Base-by-base conservation (phyloP, 2,797 vertebrate species). In the Heteromormyrus szaboi region DNA sequence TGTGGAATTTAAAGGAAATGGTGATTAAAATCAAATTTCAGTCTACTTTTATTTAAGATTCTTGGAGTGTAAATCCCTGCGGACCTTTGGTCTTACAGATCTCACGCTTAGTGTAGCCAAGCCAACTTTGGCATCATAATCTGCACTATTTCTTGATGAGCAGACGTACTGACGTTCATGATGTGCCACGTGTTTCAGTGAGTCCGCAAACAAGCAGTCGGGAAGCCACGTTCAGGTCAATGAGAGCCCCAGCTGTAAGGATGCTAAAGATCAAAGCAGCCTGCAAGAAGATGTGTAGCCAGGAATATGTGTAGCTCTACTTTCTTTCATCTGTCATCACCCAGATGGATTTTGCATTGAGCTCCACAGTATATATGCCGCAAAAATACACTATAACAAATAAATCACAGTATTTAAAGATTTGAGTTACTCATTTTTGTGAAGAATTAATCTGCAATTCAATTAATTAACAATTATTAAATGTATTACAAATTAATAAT, bases 211-310 rank as follows among this genome's bases (percentile, higher is more conserved):
- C 88, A 95, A 92, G 92, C 89, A 92, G 53, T 89, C 92, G 56
- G 93, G 91, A 89, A 48, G 87, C 89, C 65, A n/a, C 6, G 44
- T 87, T 44, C 62, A 89, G 53, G 87, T 68, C n/a, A 90, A 89
- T 62, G 92, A 94, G 89, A 92, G 87, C 90, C 65, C 90, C 37
- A 91, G 41, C n/a, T 22, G 90, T 56, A 29, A 90, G 88, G 95
- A 95, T 59, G 85, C 88, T 85, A 95, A 92, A 94, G 93, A 94
- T 87, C 94, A 94, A 90, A 87, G 90, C 7, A 95, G 94, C 90
- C 94, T 94, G 90, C 95, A 95, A 90, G 96, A 96, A 3, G 95
- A 96, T 0, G 90, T 90, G 72, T 95, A 93, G 89, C 89, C 29
- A 25, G 14, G 90, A 89, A 90, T 54, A 4, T 33, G 14, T 59